Evolutionary conservation across 1,140 invertebrate genomes (phyloP).

Genomic region (Myzus persicae): DNA sequence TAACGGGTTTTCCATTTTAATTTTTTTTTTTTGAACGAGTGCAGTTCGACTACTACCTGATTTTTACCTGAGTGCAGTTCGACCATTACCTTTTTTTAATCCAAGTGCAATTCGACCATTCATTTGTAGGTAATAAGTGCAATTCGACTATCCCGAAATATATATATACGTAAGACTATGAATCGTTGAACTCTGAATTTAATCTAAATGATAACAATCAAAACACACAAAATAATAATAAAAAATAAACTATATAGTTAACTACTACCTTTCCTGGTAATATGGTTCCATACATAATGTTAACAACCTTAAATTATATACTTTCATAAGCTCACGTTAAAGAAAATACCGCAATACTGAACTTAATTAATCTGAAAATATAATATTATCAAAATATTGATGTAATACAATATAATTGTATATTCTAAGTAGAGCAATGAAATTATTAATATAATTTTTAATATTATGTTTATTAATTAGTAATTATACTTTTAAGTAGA

Average conservation of each 20-base stretch:
- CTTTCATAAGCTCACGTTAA: background rate
- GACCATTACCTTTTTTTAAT: no score
- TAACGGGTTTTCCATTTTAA: no score
- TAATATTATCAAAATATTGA: background rate
- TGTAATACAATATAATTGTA: background rate
- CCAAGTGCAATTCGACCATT: no score
- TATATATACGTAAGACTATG: no score
- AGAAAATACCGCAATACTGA: background rate
- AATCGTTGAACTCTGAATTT: no score
- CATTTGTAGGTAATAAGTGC: no score
- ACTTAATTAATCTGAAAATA: constrained; percentile 7
- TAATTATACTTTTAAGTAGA: background rate
- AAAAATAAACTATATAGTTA: background rate
- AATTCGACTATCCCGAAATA: no score
- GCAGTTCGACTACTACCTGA: no score
- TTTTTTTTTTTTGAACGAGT: no score
- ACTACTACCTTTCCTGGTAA: background rate
- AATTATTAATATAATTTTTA: background rate
- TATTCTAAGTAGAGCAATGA: background rate
- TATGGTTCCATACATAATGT: background rate
- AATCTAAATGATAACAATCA: no score
- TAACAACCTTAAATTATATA: constrained; percentile 12
- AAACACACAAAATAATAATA: no score
- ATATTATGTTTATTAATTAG: background rate
- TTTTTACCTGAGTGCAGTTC: no score